phyloP scores from a whole-genome alignment of 2,113 vertebrate genomes.

The Nestor notabilis region DNA sequence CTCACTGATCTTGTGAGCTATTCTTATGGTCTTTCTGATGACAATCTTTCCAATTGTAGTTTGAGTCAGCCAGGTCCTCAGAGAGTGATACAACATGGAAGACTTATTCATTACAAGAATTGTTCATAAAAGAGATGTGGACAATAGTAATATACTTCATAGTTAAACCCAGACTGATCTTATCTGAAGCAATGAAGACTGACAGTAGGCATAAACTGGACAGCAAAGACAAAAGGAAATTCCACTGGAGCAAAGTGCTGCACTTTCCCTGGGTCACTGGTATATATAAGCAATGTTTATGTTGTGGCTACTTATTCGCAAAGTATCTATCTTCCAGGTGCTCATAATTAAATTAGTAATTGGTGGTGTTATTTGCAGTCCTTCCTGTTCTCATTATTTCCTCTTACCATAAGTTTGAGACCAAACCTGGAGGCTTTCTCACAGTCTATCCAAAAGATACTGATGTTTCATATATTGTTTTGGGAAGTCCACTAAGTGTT shows the following conservation, averaged over 20 bases:
- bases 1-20: not conserved
- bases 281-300: not conserved
- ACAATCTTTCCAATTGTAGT: not conserved
- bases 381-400: not conserved
- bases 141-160: not conserved
- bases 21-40: not conserved
- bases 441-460: not conserved
- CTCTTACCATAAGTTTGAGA: fast-evolving
- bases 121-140: not conserved
- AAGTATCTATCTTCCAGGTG: not conserved
- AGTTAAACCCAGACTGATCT: not conserved
- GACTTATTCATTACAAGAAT: not conserved
- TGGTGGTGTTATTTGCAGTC: not conserved
- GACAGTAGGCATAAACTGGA: not conserved
- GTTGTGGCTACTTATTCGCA: not conserved
- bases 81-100: not conserved
- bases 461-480: not conserved
- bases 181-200: not conserved
- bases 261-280: not conserved
- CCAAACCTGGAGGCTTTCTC: not conserved
- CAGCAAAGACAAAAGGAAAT: not conserved
- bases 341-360: not conserved
- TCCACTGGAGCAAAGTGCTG: not conserved
- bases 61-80: not conserved
- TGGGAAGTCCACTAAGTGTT: not conserved